Base-by-base conservation (phyloP, 2,113 vertebrate species). In the Laticauda laticaudata region DNA sequence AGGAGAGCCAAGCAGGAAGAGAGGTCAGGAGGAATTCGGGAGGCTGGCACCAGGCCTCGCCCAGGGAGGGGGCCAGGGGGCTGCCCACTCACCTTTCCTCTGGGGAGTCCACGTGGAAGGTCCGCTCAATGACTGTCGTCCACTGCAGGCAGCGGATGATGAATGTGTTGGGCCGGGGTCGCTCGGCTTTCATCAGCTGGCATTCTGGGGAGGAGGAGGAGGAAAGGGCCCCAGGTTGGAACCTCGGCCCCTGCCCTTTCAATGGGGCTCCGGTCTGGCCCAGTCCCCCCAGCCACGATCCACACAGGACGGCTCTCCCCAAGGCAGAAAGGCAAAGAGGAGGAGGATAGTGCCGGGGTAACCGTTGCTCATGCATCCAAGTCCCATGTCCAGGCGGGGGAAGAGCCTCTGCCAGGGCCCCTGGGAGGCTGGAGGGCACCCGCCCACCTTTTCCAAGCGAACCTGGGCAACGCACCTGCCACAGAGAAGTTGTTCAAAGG, bases 401-500 rank as follows among this genome's bases (percentile, higher is more conserved):
- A 39, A 0, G 10, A 9, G 48, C n/a, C 51, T 15, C 48, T 29
- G 34, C 15, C 48, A 14, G 54, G 15, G 5, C 45, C 14, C 90
- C 9, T 57, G 75, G 54, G 43, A 34, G 5, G 10, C 69, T 54
- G 29, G 57, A 51, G 11, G 26, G 29, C n/a, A 56, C 6, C 15
- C 15, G 0, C n/a, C 29, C 3, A 0, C 18, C 23, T 18, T n/a
- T 5, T 26, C 4, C 0, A 0, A 0, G 39, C 26, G 21, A 3
- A 5, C 1, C 6, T 6, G 69, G 39, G 14, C 6, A 20, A 96
- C 97, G 0, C 24, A 99, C 99, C 99, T 94, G 98, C 99, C 0
- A 99, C 99, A 0, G 99, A 99, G 96, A 99, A 99, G 97, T 99
- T 99, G 96, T 99, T 99, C 91, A 99, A 97, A 0, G 99, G 99